Evolutionary conservation across 2,797 vertebrate genomes (phyloP).

Genomic region (Catharus ustulatus): DNA sequence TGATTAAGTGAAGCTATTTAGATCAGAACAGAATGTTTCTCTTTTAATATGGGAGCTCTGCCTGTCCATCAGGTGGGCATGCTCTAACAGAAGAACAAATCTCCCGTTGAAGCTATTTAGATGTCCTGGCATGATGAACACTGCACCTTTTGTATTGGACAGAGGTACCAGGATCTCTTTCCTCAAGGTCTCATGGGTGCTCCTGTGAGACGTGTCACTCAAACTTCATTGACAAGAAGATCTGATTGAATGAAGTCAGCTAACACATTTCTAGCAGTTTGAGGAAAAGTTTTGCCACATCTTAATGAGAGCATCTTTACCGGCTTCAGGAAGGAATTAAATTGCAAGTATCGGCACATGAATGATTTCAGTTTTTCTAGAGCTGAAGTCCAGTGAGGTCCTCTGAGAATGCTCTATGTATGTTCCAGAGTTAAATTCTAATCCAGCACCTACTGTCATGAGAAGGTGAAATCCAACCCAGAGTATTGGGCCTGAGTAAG

Average conservation of each 20-base stretch:
- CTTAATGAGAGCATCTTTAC: background rate
- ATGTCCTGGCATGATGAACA: background rate
- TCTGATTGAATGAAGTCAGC: background rate
- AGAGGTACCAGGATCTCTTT: background rate
- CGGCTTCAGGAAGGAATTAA: background rate
- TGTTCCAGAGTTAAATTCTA: background rate
- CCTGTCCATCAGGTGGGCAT: background rate
- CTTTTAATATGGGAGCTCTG: background rate
- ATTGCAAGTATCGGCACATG: background rate
- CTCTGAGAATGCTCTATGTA: background rate
- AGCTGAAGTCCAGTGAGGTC: background rate
- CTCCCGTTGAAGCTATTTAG: background rate
- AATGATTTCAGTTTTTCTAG: background rate
- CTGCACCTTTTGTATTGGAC: background rate
- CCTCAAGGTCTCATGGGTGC: background rate
- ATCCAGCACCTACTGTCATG: background rate
- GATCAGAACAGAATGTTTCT: constrained; percentile 35
- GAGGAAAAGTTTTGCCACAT: background rate
- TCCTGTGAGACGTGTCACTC: background rate
- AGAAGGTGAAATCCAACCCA: background rate
- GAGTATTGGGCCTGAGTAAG: background rate
- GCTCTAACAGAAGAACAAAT: background rate
- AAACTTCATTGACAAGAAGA: background rate
- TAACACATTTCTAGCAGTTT: background rate
- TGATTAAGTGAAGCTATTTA: constrained; percentile 17